phyloP scores from a whole-genome alignment of 2,113 vertebrate genomes.

The Formicarius rufipectus region DNA sequence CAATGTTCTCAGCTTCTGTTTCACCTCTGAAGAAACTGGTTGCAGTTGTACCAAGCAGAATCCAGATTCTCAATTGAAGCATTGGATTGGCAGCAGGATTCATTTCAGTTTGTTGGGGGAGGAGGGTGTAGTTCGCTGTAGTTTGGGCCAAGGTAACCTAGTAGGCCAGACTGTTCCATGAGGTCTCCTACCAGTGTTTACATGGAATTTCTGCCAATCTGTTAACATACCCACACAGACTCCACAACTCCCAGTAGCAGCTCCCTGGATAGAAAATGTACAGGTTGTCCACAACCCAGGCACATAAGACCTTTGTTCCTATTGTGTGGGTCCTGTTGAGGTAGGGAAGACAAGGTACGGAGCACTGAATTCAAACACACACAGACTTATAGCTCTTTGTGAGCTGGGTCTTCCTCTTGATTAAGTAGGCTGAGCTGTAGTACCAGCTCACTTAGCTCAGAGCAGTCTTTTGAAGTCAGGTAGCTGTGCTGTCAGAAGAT shows the following conservation, averaged over 20 bases:
- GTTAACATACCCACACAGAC: accelerated
- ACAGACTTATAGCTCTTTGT: not conserved
- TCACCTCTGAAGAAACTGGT: not conserved
- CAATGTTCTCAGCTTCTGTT: not conserved
- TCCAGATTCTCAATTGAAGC: not conserved
- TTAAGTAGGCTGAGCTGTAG: not conserved
- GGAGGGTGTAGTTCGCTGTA: not conserved
- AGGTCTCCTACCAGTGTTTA: not conserved
- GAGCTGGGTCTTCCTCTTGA: not conserved
- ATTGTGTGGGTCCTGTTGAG: not conserved
- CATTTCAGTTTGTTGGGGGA: not conserved
- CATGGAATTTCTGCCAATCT: not conserved
- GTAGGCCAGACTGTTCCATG: not conserved
- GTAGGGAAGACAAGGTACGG: not conserved
- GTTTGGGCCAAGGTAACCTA: not conserved
- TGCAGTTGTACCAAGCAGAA: not conserved
- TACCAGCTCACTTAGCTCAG: not conserved
- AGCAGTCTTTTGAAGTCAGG: not conserved
- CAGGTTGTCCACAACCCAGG: not conserved
- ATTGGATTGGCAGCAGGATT: not conserved
- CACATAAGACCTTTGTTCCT: not conserved
- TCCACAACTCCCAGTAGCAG: not conserved
- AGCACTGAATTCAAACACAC: not conserved
- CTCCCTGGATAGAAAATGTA: not conserved
- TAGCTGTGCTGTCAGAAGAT: not conserved